Conservation (phyloP, 2,797 vertebrate genomes). For the Pseudopleuronectes americanus region DNA sequence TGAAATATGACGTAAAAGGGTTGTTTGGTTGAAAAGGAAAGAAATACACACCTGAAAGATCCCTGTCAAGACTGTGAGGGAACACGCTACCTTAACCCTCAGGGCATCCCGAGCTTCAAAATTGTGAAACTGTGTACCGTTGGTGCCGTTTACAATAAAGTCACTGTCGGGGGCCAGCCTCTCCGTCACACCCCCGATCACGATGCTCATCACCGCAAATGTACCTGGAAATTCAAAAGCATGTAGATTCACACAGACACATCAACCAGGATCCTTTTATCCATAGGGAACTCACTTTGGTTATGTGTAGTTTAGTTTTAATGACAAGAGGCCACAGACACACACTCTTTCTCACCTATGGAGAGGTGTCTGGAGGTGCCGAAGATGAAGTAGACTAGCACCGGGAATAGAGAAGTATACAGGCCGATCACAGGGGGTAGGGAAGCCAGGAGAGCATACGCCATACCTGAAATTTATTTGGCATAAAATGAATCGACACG, state of each 20-base stretch:
- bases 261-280: too few relatives aligned
- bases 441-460: slow-evolving; percentile 84
- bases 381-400: slow-evolving; percentile 84
- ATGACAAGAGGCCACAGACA: neutral
- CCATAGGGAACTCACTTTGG: neutral
- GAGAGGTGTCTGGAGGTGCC: slow-evolving; percentile 86
- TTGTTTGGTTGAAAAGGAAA: neutral
- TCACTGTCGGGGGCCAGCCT: slow-evolving; percentile 81
- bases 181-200: slow-evolving; percentile 91
- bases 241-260: neutral
- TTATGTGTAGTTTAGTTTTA: neutral
- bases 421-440: slow-evolving; percentile 82
- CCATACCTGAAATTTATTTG: slow-evolving; percentile 76
- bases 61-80: slow-evolving; percentile 87
- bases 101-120: slow-evolving; percentile 59
- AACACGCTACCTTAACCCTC: slow-evolving; percentile 86
- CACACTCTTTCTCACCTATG: slow-evolving; percentile 71
- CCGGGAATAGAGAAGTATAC: slow-evolving; percentile 83
- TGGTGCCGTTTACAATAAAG: slow-evolving; percentile 73
- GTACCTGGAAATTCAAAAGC: slow-evolving; percentile 81
- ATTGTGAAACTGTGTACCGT: slow-evolving; percentile 71
- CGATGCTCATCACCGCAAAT: slow-evolving; percentile 93
- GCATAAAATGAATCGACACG: too few relatives aligned
- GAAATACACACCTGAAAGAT: slow-evolving; percentile 87
- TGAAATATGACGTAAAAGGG: neutral